A percentile compares a stretch with the other conserved stretches of the same genome.
These are phyloP conservation scores for Seira musarum DNA, from an alignment of 2,888 invertebrate genomes.

Conservation along the genomic window DNA sequence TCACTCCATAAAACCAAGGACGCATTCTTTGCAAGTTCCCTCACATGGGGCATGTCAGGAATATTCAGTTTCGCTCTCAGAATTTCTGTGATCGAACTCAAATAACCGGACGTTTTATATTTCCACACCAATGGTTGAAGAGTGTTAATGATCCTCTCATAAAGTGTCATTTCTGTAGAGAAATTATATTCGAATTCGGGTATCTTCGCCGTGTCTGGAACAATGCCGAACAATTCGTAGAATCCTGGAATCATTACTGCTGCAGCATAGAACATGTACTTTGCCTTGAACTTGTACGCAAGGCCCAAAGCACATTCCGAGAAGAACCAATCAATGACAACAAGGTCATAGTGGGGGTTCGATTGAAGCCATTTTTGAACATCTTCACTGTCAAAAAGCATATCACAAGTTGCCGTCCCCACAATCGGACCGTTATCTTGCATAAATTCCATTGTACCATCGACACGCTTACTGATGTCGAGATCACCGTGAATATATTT, in stretches of 20 bases:
- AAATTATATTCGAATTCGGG: constrained; percentile 59
- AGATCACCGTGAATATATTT: constrained; percentile 41
- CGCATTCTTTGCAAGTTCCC: constrained; percentile 50
- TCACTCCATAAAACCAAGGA: constrained; percentile 59
- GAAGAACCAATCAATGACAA: constrained; percentile 59
- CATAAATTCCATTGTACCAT: constrained; percentile 34
- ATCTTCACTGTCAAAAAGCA: constrained; percentile 43
- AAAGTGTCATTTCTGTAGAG: constrained; percentile 50
- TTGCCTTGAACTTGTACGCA: constrained; percentile 61
- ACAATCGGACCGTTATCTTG: constrained; percentile 29
- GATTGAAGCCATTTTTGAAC: constrained; percentile 46
- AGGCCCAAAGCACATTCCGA: constrained; percentile 61
- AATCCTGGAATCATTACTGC: constrained; percentile 53
- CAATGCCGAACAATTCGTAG: constrained; percentile 58
- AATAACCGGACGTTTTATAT: constrained; percentile 32
- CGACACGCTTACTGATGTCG: constrained; percentile 37
- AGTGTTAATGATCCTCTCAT: constrained; percentile 46
- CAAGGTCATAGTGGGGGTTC: constrained; percentile 57
- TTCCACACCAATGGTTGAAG: constrained; percentile 39
- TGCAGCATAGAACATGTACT: constrained; percentile 58
- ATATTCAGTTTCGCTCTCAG: constrained; percentile 39
- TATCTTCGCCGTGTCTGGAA: constrained; percentile 42
- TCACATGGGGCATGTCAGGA: constrained; percentile 44
- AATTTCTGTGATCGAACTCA: constrained; percentile 39
- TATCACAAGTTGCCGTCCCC: constrained; percentile 39